Conservation (phyloP, 2,888 invertebrate genomes). For the Rhingia rostrata region DNA sequence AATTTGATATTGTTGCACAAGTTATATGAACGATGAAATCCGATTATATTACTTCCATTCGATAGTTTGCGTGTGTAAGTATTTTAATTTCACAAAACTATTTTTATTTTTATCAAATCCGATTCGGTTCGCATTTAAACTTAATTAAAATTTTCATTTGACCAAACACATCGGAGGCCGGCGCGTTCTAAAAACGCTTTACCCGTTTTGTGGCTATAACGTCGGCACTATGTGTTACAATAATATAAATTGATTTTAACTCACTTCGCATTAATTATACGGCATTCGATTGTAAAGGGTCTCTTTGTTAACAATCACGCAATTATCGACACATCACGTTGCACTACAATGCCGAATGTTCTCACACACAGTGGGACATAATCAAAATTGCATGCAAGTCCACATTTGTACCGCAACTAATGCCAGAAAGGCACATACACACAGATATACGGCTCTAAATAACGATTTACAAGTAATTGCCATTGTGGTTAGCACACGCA, state of each 20-base stretch:
- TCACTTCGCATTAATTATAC: conserved; percentile 41
- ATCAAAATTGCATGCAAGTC: background rate
- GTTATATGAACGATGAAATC: too few relatives aligned
- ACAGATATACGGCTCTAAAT: background rate
- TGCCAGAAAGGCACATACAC: background rate
- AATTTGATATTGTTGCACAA: too few relatives aligned
- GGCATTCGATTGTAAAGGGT: conserved; percentile 8
- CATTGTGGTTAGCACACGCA: background rate
- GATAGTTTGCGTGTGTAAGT: too few relatives aligned
- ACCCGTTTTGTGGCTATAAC: background rate
- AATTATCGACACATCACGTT: conserved; percentile 21
- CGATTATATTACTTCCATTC: too few relatives aligned
- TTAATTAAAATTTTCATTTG: too few relatives aligned
- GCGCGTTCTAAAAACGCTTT: background rate
- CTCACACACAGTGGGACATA: background rate
- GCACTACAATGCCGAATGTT: background rate
- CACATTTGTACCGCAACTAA: too few relatives aligned
- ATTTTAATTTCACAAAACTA: too few relatives aligned
- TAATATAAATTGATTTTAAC: conserved; percentile 27
- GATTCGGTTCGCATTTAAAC: too few relatives aligned
- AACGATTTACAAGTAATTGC: background rate
- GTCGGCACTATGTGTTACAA: background rate
- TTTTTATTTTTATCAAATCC: too few relatives aligned
- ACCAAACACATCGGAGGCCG: too few relatives aligned
- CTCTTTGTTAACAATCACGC: conserved; percentile 28